Evolutionary conservation across 2,113 vertebrate species (phyloP).

Genomic region (Bolborhynchus lineola): DNA sequence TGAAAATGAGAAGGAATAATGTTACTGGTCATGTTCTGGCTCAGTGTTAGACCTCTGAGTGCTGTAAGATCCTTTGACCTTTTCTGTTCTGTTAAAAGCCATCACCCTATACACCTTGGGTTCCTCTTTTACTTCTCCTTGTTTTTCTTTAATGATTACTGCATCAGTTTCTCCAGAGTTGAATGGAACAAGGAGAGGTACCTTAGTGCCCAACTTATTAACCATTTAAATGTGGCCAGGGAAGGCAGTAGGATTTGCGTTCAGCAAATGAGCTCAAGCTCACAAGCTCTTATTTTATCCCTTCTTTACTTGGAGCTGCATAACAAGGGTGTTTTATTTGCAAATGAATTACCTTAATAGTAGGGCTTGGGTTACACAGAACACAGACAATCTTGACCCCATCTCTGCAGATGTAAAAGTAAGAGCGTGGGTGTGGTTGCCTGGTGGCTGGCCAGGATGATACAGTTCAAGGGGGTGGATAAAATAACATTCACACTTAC

Average conservation of each 20-base stretch:
- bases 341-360: conserved; percentile 42
- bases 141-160: neutral
- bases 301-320: neutral
- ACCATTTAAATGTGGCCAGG: neutral
- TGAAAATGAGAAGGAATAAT: neutral
- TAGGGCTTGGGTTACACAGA: neutral
- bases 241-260: neutral
- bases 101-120: neutral
- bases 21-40: neutral
- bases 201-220: neutral
- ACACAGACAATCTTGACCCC: neutral
- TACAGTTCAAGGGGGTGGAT: conserved; percentile 50
- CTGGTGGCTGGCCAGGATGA: conserved; percentile 57
- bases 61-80: neutral
- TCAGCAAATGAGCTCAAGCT: neutral
- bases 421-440: conserved; percentile 50
- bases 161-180: neutral
- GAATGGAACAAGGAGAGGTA: neutral
- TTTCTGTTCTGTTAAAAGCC: neutral
- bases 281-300: neutral
- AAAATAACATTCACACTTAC: conserved; percentile 71
- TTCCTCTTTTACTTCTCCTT: neutral
- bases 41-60: neutral
- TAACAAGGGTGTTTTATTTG: conserved; percentile 34
- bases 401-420: conserved; percentile 47